Conservation (phyloP, 1,140 invertebrate genomes). For the Pteromalus puparum region DNA sequence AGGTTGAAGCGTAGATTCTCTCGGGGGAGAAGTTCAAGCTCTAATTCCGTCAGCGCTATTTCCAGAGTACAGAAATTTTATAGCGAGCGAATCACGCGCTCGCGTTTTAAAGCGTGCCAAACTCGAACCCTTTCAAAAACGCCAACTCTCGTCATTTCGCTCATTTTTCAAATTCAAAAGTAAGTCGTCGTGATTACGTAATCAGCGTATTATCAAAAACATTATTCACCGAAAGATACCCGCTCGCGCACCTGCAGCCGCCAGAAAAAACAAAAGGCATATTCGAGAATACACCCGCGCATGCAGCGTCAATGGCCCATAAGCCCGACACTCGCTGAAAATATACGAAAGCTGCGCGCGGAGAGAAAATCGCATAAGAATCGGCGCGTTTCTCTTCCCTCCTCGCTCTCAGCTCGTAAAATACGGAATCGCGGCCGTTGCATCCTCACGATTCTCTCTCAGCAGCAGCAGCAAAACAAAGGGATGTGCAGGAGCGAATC, state of each 20-base stretch:
- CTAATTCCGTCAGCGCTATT: constrained; percentile 62
- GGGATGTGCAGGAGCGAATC: constrained; percentile 16
- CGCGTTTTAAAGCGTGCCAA: constrained; percentile 6
- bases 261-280: background rate
- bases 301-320: background rate
- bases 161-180: background rate
- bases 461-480: background rate
- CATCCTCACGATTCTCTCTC: background rate
- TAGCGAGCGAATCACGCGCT: constrained; percentile 18
- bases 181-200: too few relatives aligned
- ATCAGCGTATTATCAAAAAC: too few relatives aligned
- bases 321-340: background rate
- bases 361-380: background rate
- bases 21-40: constrained; percentile 23
- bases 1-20: background rate
- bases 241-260: background rate
- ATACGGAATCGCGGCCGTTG: background rate
- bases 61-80: constrained; percentile 56
- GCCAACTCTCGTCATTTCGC: background rate
- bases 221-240: too few relatives aligned
- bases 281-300: background rate
- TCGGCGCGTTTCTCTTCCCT: background rate
- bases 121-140: background rate
- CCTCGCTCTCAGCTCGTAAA: background rate
- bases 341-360: background rate